A percentile compares a stretch with the other conserved stretches of the same genome.
Evolutionary conservation across 2,888 invertebrate genomes (phyloP).

Genomic region (Phaonia tiefii): DNA sequence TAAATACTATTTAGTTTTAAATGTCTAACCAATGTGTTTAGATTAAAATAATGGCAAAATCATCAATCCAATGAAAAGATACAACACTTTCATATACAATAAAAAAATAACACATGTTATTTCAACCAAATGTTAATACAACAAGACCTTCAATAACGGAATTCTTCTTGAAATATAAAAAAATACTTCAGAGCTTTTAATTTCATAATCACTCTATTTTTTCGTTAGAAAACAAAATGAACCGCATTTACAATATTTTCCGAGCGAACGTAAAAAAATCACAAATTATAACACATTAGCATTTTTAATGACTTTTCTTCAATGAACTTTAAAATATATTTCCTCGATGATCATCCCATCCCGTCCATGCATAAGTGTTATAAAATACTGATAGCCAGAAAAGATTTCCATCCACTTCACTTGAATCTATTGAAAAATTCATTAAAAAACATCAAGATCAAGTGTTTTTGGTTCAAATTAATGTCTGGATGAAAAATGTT

Average conservation of each 20-base stretch:
- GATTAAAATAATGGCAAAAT: conserved; percentile 11
- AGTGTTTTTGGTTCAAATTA: conserved; percentile 12
- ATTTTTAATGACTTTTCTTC: conserved; percentile 39
- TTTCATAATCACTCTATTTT: no score
- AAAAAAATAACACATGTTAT: conserved; percentile 37
- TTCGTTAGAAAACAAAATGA: no score
- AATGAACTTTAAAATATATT: conserved; percentile 28
- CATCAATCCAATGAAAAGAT: conserved; percentile 1
- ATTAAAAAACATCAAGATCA: conserved; percentile 37
- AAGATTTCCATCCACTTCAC: conserved; percentile 37
- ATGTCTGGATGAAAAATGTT: neutral
- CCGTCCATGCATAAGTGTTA: conserved; percentile 40
- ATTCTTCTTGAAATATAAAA: no score
- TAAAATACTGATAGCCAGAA: conserved; percentile 25
- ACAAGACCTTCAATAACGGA: conserved; percentile 39
- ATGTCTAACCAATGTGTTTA: conserved; percentile 36
- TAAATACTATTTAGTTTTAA: conserved; percentile 41
- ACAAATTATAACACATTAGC: conserved; percentile 45
- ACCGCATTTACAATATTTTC: conserved; percentile 24
- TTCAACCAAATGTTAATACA: no score
- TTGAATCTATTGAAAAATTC: conserved; percentile 12
- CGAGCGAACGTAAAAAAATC: neutral
- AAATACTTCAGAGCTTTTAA: no score
- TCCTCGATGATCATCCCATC: no score
- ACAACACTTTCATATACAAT: neutral